phyloP scores from a whole-genome alignment of 1,140 invertebrate species.

The Trichonephila inaurata region DNA sequence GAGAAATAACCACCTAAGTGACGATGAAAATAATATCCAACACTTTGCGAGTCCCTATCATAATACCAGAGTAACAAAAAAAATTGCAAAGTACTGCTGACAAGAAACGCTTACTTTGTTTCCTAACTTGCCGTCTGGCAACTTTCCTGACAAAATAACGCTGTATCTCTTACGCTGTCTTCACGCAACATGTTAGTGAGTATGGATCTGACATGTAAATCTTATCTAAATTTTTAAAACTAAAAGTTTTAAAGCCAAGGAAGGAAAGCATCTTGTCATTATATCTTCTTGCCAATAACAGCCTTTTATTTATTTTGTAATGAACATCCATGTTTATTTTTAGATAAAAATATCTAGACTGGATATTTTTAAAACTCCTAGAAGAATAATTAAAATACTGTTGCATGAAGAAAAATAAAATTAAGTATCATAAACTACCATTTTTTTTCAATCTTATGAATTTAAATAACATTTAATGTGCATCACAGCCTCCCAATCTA shows the following conservation, averaged over 20 bases:
- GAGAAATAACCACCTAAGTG: not conserved
- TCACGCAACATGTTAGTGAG: not conserved
- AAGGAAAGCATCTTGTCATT: not conserved
- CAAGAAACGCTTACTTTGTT: constrained; percentile 5
- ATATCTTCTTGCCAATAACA: not conserved
- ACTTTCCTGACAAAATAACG: not conserved
- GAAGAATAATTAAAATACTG: not conserved
- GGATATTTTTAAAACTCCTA: not conserved
- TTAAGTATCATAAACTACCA: not conserved
- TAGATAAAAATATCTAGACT: not conserved
- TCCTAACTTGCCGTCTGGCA: not conserved
- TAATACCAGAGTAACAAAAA: not conserved
- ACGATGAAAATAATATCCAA: not conserved
- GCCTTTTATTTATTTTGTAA: not conserved
- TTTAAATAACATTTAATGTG: no score
- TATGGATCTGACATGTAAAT: not conserved
- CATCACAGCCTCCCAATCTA: no score
- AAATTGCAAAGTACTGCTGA: not conserved
- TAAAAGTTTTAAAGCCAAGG: not conserved
- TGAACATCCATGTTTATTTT: not conserved
- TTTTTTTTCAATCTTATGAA: not conserved
- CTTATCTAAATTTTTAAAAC: not conserved
- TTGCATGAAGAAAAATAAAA: not conserved
- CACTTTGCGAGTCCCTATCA: not conserved
- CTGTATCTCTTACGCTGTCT: not conserved